These are phyloP conservation scores for Atta colombica DNA, from an alignment of 1,140 invertebrate genomes.

Conservation along the genomic window DNA sequence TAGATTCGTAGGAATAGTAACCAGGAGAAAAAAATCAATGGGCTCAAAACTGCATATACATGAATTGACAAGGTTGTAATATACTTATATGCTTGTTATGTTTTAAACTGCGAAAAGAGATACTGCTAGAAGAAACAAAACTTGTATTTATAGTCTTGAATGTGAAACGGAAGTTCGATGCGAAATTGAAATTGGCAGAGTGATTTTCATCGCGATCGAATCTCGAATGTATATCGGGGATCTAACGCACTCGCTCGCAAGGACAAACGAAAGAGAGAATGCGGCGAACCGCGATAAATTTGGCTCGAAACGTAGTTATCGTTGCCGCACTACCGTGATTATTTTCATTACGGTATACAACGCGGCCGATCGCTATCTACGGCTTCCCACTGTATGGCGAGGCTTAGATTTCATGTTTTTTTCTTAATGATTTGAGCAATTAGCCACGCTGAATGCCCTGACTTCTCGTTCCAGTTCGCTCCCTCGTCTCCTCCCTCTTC, in stretches of 20 bases:
- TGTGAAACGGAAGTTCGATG: constrained; percentile 19
- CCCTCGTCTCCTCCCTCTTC: constrained; percentile 72
- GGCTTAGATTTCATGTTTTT: constrained; percentile 86
- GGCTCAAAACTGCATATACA: background rate
- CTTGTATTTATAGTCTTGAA: background rate
- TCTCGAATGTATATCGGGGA: background rate
- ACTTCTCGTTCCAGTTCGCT: constrained; percentile 82
- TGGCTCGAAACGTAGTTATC: constrained; percentile 78
- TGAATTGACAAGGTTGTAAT: background rate
- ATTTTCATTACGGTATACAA: constrained; percentile 85
- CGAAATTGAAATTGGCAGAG: constrained; percentile 6
- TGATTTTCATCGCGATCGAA: constrained; percentile 18
- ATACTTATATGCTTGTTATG: background rate
- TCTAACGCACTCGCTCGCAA: constrained; percentile 35
- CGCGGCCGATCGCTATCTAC: constrained; percentile 82
- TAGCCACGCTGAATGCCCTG: constrained; percentile 86
- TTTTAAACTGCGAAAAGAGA: background rate
- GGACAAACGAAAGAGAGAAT: constrained; percentile 65
- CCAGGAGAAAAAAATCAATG: background rate
- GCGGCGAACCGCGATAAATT: constrained; percentile 71
- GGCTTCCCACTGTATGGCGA: constrained; percentile 82
- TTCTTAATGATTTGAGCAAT: constrained; percentile 87
- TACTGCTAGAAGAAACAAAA: background rate
- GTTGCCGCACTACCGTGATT: constrained; percentile 81
- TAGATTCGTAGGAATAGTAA: background rate